Evolutionary conservation across 2,888 invertebrate species (phyloP), one percentile per base, ranked within the genome.

Genomic region (Cheilosia vernalis): DNA sequence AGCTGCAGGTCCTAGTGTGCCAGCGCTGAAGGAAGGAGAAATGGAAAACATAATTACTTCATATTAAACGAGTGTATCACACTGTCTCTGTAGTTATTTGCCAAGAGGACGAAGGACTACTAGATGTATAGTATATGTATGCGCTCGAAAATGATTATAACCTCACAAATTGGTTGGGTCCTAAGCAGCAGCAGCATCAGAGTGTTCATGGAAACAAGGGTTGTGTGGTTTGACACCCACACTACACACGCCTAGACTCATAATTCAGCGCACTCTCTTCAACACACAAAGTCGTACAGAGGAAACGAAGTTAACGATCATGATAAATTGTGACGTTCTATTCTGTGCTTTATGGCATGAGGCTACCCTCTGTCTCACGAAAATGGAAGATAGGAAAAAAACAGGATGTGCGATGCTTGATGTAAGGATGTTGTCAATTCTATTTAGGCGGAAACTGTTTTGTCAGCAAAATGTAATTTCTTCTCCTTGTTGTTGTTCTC

Each of bases 21-120:
- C 55, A 27, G 58, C 58, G 49, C 58, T 53, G 13, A 17, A 67
- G 61, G 56, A 56, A 63, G 19, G 61, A 69, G 67, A 63, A 79
- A 73, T 73, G 79, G 56, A 73, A 83, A 79, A 63, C 72, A 78
- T 83, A 78, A 78, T 78, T 79, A 79, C 83, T 79, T 73, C 49
- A 63, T 63, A 67, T 78, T 73, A 78, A 73, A 78, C 42, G 72
- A 78, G 63, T 73, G 67, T 83, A 63, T 78, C 73, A 79, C 56
- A 73, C 72, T 77, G 58, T 82, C 56, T 53, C 66, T 15, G 53
- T 64, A 73, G 40, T 37, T 73, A 66, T 61, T 58, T 77, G 44
- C 55, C 40, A 47, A 15, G 44, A 64, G 51, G 27, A 77, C 64
- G 5, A 56, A 70, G 58, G 27, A 77, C 64, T 49, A 60, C 47